Percentiles rank a stretch among this genome's conserved stretches.
Conservation (phyloP, 2,797 vertebrate species). For the Uromys caudimaculatus region DNA sequence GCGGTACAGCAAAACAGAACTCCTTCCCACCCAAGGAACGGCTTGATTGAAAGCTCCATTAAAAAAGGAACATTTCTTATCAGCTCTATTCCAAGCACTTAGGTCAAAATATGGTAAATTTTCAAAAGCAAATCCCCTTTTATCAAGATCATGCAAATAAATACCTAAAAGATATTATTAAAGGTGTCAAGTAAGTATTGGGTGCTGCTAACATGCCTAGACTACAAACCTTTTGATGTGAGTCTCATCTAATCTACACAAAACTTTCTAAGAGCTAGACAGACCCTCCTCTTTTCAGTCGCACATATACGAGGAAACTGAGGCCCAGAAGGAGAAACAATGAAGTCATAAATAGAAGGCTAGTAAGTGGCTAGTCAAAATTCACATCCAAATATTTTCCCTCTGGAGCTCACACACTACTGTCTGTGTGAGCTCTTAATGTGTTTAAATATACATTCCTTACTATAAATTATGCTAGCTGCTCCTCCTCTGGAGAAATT, state of each 20-base stretch:
- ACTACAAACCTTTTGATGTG: not conserved
- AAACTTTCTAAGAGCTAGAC: not conserved
- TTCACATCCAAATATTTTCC: slow-evolving; percentile 18
- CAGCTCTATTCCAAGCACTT: slow-evolving; percentile 32
- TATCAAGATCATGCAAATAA: not conserved
- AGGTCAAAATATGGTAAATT: slow-evolving; percentile 50
- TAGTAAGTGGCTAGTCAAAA: not conserved
- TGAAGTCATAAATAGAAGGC: not conserved
- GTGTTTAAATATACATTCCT: slow-evolving; percentile 16
- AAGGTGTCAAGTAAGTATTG: not conserved
- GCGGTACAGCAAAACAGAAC: not conserved
- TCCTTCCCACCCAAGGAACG: slow-evolving; percentile 7
- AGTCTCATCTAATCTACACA: not conserved
- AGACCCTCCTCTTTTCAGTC: not conserved
- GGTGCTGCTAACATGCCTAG: not conserved
- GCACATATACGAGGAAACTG: slow-evolving; percentile 2
- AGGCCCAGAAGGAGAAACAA: not conserved
- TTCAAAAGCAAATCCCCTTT: slow-evolving; percentile 66
- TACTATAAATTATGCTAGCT: not conserved
- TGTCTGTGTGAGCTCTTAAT: not conserved
- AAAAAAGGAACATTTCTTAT: slow-evolving; percentile 56
- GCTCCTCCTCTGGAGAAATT: not conserved
- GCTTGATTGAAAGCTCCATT: slow-evolving; percentile 26
- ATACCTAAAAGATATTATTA: slow-evolving; percentile 29
- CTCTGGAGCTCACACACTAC: not conserved